Evolutionary conservation across 2,113 vertebrate genomes (phyloP), one percentile per base, ranked within the genome.

Genomic region (Scortum barcoo): DNA sequence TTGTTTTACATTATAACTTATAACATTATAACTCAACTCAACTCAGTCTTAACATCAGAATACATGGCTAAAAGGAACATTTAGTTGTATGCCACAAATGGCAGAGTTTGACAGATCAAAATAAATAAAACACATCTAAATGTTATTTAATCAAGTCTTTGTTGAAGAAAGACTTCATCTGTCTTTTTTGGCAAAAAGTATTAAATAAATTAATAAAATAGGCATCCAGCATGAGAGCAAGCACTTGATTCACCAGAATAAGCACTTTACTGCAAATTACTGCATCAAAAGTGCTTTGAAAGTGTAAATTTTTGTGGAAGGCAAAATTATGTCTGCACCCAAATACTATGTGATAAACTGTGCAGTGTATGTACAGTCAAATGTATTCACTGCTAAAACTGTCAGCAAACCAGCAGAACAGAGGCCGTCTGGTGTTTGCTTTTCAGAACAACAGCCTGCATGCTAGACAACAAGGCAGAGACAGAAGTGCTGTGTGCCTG

Each of bases 341-440:
- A 5, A 14, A 24, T 54, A 42, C 46, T 26, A 16, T 30, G 11
- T 0, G 1, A 61, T 70, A 26, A 62, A 54, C 28, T 66, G n/a
- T 28, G 46, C 72, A 48, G 48, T 10, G 40, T 40, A 53, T 38
- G 26, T 36, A 42, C 74, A 22, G 44, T 67, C 16, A 42, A 19
- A 46, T 71, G 75, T 56, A 46, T 54, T 74, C 50, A 60, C 63
- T 71, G 51, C 67, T 44, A 69, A 9, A 51, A 86, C 67, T 53
- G 62, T 54, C 81, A 82, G 61, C 67, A 65, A 57, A 51, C 16
- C 42, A 53, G 17, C 12, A 66, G 78, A 80, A 83, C 33, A 50
- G 5, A 46, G 30, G 16, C 56, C 0, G 24, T 73, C 42, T 44
- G 24, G 51, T 54, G 28, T 62, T 73, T 44, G 36, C 22, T 80